Conservation (phyloP, 1,140 invertebrate genomes). For the Nymphalis io region DNA sequence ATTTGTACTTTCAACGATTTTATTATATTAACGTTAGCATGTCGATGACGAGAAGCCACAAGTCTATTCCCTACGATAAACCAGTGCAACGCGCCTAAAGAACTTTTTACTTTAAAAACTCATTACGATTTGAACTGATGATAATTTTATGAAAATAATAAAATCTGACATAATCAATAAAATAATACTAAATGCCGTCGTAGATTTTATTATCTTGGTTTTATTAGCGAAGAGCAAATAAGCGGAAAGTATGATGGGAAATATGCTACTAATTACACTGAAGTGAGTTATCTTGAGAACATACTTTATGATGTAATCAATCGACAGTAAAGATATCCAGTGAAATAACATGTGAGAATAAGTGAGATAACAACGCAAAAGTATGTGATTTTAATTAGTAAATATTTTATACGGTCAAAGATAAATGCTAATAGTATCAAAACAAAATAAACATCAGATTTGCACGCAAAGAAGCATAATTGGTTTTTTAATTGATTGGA, state of each 20-base stretch:
- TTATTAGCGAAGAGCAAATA: conserved; percentile 20
- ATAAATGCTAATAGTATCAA: background rate
- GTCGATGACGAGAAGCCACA: too few relatives aligned
- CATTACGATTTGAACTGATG: background rate
- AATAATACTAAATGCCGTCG: background rate
- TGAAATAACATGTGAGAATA: conserved; percentile 32
- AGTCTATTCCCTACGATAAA: too few relatives aligned
- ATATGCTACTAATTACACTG: conserved; percentile 41
- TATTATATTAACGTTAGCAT: too few relatives aligned
- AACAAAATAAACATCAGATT: conserved; percentile 4
- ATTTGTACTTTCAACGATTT: too few relatives aligned
- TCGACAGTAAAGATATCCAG: conserved; percentile 27
- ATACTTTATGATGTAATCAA: conserved; percentile 42
- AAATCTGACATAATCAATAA: background rate
- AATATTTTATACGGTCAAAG: conserved; percentile 1
- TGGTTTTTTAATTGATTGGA: conserved; percentile 11
- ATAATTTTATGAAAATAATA: background rate
- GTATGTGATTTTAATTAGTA: conserved; percentile 16
- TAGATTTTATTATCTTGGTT: background rate
- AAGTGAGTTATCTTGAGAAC: conserved; percentile 40
- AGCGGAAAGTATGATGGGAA: conserved; percentile 36
- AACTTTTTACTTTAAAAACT: too few relatives aligned
- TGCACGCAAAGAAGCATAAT: background rate
- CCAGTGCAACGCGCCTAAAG: too few relatives aligned
- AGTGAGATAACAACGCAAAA: background rate